Conservation (phyloP, 2,113 vertebrate species). For the Pristiophorus japonicus region DNA sequence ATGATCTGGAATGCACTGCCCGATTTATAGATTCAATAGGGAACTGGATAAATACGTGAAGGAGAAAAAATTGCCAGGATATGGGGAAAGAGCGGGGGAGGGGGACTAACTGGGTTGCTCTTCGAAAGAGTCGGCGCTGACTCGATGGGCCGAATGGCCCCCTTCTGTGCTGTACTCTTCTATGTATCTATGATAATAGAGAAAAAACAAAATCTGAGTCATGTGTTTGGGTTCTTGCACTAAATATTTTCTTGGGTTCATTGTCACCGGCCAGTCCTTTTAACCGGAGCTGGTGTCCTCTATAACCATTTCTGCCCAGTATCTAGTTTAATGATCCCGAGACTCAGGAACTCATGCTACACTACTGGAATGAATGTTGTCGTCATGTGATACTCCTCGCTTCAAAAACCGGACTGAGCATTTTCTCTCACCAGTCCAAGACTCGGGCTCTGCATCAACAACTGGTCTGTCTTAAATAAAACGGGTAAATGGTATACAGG, state of each 20-base stretch:
- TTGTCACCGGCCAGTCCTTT: neutral
- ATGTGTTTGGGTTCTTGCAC: neutral
- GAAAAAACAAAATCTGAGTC: neutral
- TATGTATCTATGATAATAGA: neutral
- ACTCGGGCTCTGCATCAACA: too few species aligned
- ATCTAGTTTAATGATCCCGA: neutral
- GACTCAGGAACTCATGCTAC: neutral
- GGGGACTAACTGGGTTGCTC: too few species aligned
- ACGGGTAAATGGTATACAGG: neutral
- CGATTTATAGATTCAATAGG: too few species aligned
- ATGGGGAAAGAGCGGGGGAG: too few species aligned
- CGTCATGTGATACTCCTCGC: neutral
- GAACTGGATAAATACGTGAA: too few species aligned
- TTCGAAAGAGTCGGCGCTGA: too few species aligned
- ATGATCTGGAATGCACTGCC: too few species aligned
- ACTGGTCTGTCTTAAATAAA: neutral
- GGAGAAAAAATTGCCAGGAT: too few species aligned
- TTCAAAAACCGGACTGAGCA: neutral
- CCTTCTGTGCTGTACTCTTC: too few species aligned
- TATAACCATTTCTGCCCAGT: neutral
- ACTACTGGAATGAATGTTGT: neutral
- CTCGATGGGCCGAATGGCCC: too few species aligned
- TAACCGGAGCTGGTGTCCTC: neutral
- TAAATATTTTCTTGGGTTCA: neutral
- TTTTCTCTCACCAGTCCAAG: neutral